These are phyloP conservation scores for Epinephelus fuscoguttatus DNA, from an alignment of 2,113 vertebrate species.

Conservation along the genomic window DNA sequence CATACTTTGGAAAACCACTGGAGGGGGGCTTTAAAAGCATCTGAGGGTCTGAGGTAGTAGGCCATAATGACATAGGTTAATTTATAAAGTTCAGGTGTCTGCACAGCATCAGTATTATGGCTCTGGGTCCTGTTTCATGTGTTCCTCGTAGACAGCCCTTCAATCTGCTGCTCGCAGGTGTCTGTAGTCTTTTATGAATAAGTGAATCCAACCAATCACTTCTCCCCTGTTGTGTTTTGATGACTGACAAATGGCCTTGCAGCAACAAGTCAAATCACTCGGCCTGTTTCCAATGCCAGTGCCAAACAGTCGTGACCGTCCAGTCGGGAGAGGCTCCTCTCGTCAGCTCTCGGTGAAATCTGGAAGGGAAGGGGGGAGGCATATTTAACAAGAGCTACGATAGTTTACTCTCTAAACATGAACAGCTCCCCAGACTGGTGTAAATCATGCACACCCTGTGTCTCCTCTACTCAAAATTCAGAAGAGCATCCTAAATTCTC, in stretches of 20 bases:
- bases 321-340: conserved; percentile 55
- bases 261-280: conserved; percentile 25
- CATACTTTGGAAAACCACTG: not conserved
- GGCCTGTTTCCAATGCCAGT: conserved; percentile 73
- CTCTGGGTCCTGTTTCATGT: conserved; percentile 11
- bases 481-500: not conserved
- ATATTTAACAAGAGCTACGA: not conserved
- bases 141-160: not conserved
- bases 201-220: not conserved
- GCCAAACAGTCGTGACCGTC: conserved; percentile 75
- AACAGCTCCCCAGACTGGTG: not conserved
- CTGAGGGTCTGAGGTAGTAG: not conserved
- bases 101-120: not conserved
- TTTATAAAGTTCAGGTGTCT: not conserved
- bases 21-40: not conserved
- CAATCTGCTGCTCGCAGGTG: not conserved
- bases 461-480: not conserved
- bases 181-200: conserved; percentile 1
- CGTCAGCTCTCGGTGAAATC: conserved; percentile 72
- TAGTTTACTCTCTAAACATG: not conserved
- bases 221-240: not conserved
- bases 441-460: not conserved
- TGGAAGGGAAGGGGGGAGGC: conserved; percentile 6
- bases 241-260: not conserved
- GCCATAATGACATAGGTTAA: not conserved